phyloP scores from a whole-genome alignment of 1,140 invertebrate species.

The Cydia splendana region DNA sequence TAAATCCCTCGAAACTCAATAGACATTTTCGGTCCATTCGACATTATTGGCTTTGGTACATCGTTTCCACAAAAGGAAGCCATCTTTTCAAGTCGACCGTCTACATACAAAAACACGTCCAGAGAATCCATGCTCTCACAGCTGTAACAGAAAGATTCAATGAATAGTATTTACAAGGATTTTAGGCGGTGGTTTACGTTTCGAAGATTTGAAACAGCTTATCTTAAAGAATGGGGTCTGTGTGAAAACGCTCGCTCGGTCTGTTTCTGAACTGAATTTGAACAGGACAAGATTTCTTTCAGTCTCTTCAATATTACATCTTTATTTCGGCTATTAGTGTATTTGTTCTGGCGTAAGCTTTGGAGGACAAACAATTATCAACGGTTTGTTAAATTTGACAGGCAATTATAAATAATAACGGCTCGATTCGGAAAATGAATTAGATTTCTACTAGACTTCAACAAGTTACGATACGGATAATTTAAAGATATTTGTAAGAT shows the following conservation, averaged over 20 bases:
- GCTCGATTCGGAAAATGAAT: no score
- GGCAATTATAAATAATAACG: no score
- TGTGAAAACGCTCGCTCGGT: not conserved
- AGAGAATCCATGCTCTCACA: slow-evolving; percentile 89
- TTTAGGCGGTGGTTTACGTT: slow-evolving; percentile 21
- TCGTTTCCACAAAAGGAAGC: slow-evolving; percentile 91
- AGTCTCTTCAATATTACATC: not conserved
- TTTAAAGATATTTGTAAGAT: no score
- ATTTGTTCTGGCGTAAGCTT: not conserved
- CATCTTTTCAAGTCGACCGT: slow-evolving; percentile 89
- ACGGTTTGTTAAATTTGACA: no score
- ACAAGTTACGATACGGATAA: no score
- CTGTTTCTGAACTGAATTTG: not conserved
- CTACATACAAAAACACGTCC: slow-evolving; percentile 88
- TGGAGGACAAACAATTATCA: not conserved
- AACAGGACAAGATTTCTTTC: not conserved
- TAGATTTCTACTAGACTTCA: no score
- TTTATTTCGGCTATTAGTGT: not conserved
- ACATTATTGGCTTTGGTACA: slow-evolving; percentile 92
- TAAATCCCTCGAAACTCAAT: slow-evolving; percentile 89
- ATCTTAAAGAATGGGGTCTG: slow-evolving; percentile 27
- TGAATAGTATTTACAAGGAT: slow-evolving; percentile 33
- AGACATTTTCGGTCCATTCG: slow-evolving; percentile 89
- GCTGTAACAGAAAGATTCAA: slow-evolving; percentile 79
- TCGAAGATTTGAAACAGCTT: slow-evolving; percentile 26